Conservation (phyloP, 2,113 vertebrate species). For the Marmota flaviventris region DNA sequence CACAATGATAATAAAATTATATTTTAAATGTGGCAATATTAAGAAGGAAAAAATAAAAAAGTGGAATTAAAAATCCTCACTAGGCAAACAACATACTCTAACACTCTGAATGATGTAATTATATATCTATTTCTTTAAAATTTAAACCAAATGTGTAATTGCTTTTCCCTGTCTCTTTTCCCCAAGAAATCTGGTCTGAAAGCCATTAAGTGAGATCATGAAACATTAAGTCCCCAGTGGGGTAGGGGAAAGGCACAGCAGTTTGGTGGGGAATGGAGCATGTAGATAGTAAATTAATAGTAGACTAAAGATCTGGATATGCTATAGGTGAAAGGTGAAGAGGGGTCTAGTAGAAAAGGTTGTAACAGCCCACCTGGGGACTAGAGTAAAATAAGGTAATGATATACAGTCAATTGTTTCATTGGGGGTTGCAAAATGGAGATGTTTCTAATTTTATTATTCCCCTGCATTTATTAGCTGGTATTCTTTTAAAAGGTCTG, state of each 20-base stretch:
- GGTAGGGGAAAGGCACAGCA: not conserved
- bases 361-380: not conserved
- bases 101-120: not conserved
- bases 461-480: not conserved
- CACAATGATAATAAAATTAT: not conserved
- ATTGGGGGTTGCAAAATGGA: not conserved
- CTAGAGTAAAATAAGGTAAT: not conserved
- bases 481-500: not conserved
- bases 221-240: not conserved
- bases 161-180: not conserved
- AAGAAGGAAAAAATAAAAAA: constrained; percentile 15
- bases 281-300: not conserved
- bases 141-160: not conserved
- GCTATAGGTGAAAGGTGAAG: not conserved
- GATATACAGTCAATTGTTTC: not conserved
- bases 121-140: not conserved
- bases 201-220: not conserved
- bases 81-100: not conserved
- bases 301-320: not conserved
- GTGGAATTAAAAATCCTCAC: not conserved
- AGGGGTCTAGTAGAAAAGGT: not conserved
- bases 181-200: not conserved
- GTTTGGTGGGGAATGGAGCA: not conserved
- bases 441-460: not conserved
- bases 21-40: constrained; percentile 20